phyloP scores from a whole-genome alignment of 1,140 invertebrate genomes.

The Battus philenor region DNA sequence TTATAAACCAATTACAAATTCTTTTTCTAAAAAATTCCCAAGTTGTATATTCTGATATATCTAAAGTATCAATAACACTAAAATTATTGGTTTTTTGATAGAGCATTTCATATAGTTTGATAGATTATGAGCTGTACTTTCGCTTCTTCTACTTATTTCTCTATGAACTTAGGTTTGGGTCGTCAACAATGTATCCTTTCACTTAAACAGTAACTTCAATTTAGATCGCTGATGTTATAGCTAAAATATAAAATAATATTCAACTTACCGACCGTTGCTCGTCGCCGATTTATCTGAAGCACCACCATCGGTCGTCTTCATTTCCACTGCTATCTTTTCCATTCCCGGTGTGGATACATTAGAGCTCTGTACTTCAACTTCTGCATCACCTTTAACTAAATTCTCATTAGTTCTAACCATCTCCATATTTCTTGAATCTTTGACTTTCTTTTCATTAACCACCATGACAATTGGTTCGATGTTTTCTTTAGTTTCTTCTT shows the following conservation, averaged over 20 bases:
- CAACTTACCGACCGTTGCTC: slow-evolving; percentile 66
- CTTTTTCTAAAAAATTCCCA: too few species aligned
- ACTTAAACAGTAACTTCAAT: background rate
- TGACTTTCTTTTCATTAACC: slow-evolving; percentile 61
- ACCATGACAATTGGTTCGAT: slow-evolving; percentile 65
- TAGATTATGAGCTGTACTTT: background rate
- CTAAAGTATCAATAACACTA: too few species aligned
- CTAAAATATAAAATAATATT: too few species aligned
- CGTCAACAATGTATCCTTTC: background rate
- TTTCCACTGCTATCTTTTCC: slow-evolving; percentile 39
- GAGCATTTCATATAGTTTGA: background rate
- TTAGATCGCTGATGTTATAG: slow-evolving; percentile 4
- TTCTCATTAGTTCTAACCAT: slow-evolving; percentile 52
- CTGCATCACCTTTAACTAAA: slow-evolving; percentile 64
- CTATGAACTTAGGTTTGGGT: background rate
- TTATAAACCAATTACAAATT: too few species aligned
- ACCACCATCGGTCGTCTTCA: slow-evolving; percentile 42
- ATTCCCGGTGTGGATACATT: slow-evolving; percentile 59
- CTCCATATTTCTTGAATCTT: slow-evolving; percentile 27
- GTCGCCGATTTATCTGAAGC: slow-evolving; percentile 56
- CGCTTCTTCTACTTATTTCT: background rate
- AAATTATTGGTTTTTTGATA: background rate
- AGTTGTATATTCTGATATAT: too few species aligned
- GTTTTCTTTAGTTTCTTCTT: slow-evolving; percentile 48
- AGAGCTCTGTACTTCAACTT: slow-evolving; percentile 70